Evolutionary conservation across 2,888 invertebrate species (phyloP), one percentile per base, ranked within the genome.

Genomic region (Chymomyza procnemis): DNA sequence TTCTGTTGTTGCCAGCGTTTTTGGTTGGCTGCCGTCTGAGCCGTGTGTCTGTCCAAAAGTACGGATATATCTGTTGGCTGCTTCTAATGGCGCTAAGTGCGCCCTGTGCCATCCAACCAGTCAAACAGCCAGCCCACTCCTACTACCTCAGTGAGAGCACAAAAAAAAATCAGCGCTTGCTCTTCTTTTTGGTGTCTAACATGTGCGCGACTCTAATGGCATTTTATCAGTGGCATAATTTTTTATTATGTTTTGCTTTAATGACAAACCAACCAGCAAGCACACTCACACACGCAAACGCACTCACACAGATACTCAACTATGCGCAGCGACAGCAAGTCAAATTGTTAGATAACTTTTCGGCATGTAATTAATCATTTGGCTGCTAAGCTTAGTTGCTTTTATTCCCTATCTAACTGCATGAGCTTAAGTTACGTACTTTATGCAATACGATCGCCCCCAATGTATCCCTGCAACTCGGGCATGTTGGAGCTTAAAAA

Each of bases 181-280:
- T 59, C 47, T 46, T 55, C 54, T 5, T 21, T 16, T 34, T n/a
- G 18, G 22, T 59, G 46, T 52, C 55, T 48, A 75, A 70, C 67
- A 64, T 67, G 71, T 74, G 75, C 77, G 77, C 69, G 72, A 64
- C 73, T 76, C 84, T 85, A 85, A 85, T 85, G 87, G 87, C 80
- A 88, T 86, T 85, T 85, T 88, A 88, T 88, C 85, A 82, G 75
- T 79, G 77, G 87, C 85, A 85, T 88, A 86, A 84, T 88, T 85
- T 86, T 87, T 85, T 86, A 86, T 85, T 86, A 84, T 87, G 77
- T 73, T 75, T 83, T 66, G 69, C 71, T 61, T 86, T 86, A 87
- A 84, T 86, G 86, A 81, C 85, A 85, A 75, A 73, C 82, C 76
- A 65, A 79, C 68, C 48, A 75, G n/a, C 66, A 67, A 65, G 66